These are phyloP conservation scores for Cataglyphis hispanica DNA, from an alignment of 1,140 invertebrate species.

Conservation along the genomic window DNA sequence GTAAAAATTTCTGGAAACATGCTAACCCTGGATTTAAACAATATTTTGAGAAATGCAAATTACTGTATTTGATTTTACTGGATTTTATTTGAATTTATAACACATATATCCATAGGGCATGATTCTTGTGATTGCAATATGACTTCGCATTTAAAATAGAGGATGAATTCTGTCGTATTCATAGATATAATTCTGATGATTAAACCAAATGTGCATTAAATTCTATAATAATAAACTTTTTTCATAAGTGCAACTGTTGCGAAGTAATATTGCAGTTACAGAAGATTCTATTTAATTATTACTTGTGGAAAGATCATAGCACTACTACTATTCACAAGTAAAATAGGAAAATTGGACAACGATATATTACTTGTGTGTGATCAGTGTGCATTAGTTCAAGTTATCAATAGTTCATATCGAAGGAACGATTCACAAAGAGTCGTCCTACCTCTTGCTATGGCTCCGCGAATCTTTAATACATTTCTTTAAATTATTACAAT, in stretches of 20 bases:
- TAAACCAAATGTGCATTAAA: constrained; percentile 2
- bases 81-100: constrained; percentile 38
- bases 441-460: constrained; percentile 72
- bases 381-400: constrained; percentile 53
- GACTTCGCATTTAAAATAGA: neutral
- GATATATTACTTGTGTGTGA: constrained; percentile 58
- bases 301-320: constrained; percentile 18
- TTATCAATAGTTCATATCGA: constrained; percentile 67
- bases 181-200: constrained; percentile 15
- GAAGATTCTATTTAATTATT: constrained; percentile 33
- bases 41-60: constrained; percentile 33
- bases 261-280: constrained; percentile 23
- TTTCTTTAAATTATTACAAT: constrained; percentile 74
- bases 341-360: constrained; percentile 58
- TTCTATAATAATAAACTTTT: constrained; percentile 6
- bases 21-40: constrained; percentile 24
- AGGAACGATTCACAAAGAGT: constrained; percentile 64
- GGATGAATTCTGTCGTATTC: neutral
- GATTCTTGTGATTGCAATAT: constrained; percentile 41
- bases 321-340: constrained; percentile 46
- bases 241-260: neutral
- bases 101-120: constrained; percentile 32
- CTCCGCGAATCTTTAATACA: constrained; percentile 71
- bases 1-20: constrained; percentile 6
- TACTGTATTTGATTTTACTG: constrained; percentile 24